These are phyloP conservation scores for Acanthochromis polyacanthus DNA, from an alignment of 2,113 vertebrate species.

Conservation along the genomic window DNA sequence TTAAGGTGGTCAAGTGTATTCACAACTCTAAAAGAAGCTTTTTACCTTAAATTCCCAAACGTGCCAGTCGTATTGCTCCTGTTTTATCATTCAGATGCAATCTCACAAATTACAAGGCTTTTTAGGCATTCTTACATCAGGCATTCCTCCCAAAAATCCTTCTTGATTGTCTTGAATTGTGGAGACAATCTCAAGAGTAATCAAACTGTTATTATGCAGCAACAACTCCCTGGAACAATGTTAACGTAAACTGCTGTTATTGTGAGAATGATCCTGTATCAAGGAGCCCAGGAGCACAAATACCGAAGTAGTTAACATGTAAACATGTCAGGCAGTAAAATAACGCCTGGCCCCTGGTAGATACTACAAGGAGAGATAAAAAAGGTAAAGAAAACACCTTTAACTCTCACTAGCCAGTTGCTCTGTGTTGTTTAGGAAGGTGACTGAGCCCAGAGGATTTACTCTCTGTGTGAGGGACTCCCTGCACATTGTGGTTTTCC, in stretches of 20 bases:
- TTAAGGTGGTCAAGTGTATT: not conserved
- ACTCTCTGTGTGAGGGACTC: conserved; percentile 75
- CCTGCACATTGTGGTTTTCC: conserved; percentile 82
- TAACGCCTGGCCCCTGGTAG: conserved; percentile 15
- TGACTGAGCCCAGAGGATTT: conserved; percentile 59
- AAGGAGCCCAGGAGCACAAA: conserved; percentile 17
- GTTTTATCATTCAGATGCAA: not conserved
- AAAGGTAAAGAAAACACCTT: conserved; percentile 27
- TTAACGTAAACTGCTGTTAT: not conserved
- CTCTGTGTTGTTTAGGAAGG: conserved; percentile 52
- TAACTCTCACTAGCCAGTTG: conserved; percentile 31
- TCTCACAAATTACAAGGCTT: not conserved
- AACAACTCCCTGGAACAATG: conserved; percentile 29
- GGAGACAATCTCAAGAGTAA: not conserved
- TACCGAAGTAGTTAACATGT: conserved; percentile 16
- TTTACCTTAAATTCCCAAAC: not conserved
- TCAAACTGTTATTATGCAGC: conserved; percentile 1
- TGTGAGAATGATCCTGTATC: conserved; percentile 8
- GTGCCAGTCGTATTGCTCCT: not conserved
- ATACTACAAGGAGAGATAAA: conserved; percentile 15
- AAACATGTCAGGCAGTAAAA: conserved; percentile 19
- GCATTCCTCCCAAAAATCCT: not conserved
- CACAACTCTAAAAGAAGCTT: not conserved
- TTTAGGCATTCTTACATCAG: not conserved
- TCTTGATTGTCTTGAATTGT: conserved; percentile 18